Evolutionary conservation across 2,797 vertebrate species (phyloP).

Genomic region (Columba guinea): DNA sequence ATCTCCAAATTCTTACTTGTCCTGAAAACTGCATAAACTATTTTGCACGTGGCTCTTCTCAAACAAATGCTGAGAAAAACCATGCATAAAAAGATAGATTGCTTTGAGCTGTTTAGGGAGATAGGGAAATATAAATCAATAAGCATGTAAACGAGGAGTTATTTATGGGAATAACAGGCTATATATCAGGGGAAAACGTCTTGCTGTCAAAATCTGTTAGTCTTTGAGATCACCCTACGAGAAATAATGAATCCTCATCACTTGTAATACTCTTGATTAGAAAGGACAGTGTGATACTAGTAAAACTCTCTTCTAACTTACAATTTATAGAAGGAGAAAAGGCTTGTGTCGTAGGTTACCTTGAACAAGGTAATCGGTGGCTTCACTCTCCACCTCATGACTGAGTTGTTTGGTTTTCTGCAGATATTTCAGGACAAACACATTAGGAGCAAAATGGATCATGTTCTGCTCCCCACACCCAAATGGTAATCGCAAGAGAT

Average conservation of each 20-base stretch:
- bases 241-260: neutral
- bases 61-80: neutral
- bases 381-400: constrained; percentile 86
- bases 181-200: neutral
- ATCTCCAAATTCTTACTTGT: neutral
- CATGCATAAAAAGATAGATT: neutral
- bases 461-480: constrained; percentile 98
- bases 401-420: constrained; percentile 92
- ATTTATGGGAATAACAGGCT: neutral
- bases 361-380: constrained; percentile 91
- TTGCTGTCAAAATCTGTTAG: neutral
- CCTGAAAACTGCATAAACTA: neutral
- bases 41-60: neutral
- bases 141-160: neutral
- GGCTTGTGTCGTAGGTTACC: constrained; percentile 67
- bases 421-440: constrained; percentile 94
- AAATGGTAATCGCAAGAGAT: constrained; percentile 89
- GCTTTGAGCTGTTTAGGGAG: neutral
- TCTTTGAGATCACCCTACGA: neutral
- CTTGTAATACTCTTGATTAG: neutral
- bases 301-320: neutral
- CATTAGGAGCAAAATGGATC: constrained; percentile 96
- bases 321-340: neutral
- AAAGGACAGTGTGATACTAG: neutral
- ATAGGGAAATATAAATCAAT: neutral